Base-by-base conservation (phyloP, 2,888 invertebrate species). In the Cosmia trapezina region DNA sequence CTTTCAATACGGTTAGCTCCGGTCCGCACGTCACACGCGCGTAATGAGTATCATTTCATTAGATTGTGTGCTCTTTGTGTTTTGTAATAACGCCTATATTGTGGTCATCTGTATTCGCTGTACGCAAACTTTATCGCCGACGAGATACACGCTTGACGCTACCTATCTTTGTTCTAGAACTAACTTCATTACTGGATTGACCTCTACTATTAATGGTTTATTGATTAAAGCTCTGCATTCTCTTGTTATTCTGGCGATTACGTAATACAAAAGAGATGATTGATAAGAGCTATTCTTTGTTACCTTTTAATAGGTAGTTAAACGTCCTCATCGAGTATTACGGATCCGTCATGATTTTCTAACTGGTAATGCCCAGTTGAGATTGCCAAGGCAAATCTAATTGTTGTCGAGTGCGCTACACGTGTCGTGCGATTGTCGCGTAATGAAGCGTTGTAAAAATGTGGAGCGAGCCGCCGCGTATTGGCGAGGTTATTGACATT, bases 401-500 rank as follows among this genome's bases (percentile, higher is more conserved):
- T 81, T 75, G 81, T 77, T 77, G 81, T 81, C 81, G 80, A 87
- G 83, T 77, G 72, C 70, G 80, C 73, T 89, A 84, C 88, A 89
- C 89, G 89, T 89, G 90, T 85, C 84, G 64, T 60, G 68, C 76
- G 80, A 76, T 85, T 83, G 86, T 89, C 87, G 87, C 83, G 86
- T 83, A 89, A 84, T 86, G 81, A 82, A 83, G 86, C 86, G 84
- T 79, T 85, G 86, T 88, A 86, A 88, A 90, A 89, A 91, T 89
- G 87, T 92, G 76, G 88, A 89, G 78, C 91, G 89, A 75, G 82
- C 72, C 78, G 86, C 76, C 72, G 81, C 83, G 85, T 85, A 88
- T 89, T 89, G 77, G 87, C 89, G 89, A 89, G 93, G 93, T 93
- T 89, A 86, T 92, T 93, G 92, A 92, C 93, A 87, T 89, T 88